Evolutionary conservation across 1,140 invertebrate genomes (phyloP), one percentile per base, ranked within the genome.

Genomic region (Drosophila navojoa): DNA sequence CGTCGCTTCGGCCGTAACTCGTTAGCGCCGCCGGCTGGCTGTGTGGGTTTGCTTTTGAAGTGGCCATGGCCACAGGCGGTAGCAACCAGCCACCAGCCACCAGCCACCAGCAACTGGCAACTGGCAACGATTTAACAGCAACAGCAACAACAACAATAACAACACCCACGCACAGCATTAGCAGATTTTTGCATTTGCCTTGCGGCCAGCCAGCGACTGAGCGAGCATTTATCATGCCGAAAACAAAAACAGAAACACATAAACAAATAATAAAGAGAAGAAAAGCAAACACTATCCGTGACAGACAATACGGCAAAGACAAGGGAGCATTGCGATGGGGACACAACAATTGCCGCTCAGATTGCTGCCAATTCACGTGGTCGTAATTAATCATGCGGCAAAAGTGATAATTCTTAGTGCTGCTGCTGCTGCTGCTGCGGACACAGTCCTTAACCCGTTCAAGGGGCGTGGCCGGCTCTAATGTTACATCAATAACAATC

Each of bases 41-140:
- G 67, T 76, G 80, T 76, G 77, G 77, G 79, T 15, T 15, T 19
- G 53, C 60, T 71, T 71, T 74, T 70, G 55, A 79, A 84, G 80
- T 79, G 72, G 78, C 72, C 77, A 76, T 79, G 76, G 72, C 80
- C 79, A 42, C 47, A 61, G 38, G 57, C 66, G 45, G 22, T 42
- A 44, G 40, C 27, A 22, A 53, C 44, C 45, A 67, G 38, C 27
- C 15, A 54, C 22, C 25, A 22, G 42, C 27, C 54, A 45, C 40
- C 66, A 52, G 55, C n/a, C 25, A 22, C 16, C 6, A n/a, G 27
- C 13, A 32, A 15, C 13, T 9, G 9, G 55, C 25, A 13, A n/a
- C 15, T 35, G 32, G 0, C 32, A 35, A 35, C 32, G 32, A 35
- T 7, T 35, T 35, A 10, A 13, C 27, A 29, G 62, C 22, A 44